These are phyloP conservation scores for Julus scanicus DNA, from an alignment of 2,888 invertebrate genomes.

Conservation along the genomic window DNA sequence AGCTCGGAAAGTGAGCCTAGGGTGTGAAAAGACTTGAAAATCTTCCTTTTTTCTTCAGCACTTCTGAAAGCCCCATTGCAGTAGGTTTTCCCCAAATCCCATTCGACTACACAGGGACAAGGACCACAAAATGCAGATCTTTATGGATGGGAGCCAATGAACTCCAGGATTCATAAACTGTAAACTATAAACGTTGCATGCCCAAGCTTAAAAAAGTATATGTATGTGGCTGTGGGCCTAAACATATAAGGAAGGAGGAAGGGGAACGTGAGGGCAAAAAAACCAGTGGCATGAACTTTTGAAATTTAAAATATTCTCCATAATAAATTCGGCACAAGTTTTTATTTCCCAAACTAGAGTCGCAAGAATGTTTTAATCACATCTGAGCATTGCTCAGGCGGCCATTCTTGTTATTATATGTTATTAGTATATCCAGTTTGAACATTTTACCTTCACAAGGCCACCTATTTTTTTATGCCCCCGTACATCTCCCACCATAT, in stretches of 20 bases:
- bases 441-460: conserved; percentile 11
- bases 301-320: background rate
- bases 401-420: background rate
- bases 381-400: background rate
- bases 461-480: conserved; percentile 9
- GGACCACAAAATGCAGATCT: background rate
- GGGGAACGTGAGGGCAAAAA: background rate
- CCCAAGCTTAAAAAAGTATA: background rate
- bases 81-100: too few species aligned
- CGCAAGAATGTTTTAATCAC: background rate
- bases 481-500: conserved; percentile 19
- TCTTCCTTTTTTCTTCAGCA: too few species aligned
- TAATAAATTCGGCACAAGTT: background rate
- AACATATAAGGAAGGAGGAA: background rate
- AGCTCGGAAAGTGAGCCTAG: too few species aligned
- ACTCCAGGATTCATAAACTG: background rate
- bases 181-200: background rate
- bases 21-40: too few species aligned
- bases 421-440: conserved; percentile 11
- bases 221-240: background rate
- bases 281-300: conserved; percentile 1
- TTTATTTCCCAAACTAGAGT: background rate
- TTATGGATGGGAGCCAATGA: conserved; percentile 3
- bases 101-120: too few species aligned
- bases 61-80: too few species aligned